These are phyloP conservation scores for Brachionus rubens DNA, from an alignment of 1,140 invertebrate species.

Conservation along the genomic window DNA sequence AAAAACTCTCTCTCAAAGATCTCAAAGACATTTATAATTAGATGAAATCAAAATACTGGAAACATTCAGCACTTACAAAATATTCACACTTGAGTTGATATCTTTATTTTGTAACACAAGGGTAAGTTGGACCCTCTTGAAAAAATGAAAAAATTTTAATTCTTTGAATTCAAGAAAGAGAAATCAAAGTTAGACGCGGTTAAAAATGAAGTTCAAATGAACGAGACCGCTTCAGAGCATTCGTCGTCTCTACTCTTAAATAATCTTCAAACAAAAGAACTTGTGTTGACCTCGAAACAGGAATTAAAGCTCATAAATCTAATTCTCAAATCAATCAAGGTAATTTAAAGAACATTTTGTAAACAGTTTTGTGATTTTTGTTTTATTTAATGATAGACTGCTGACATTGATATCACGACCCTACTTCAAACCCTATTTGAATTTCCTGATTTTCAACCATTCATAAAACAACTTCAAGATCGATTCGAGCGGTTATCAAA, in stretches of 20 bases:
- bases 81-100: slow-evolving; percentile 37
- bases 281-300: background rate
- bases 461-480: slow-evolving; percentile 18
- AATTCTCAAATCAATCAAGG: slow-evolving; percentile 45
- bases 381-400: background rate
- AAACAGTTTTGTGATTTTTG: background rate
- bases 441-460: slow-evolving; percentile 6
- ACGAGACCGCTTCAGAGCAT: background rate
- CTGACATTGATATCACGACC: slow-evolving; percentile 2
- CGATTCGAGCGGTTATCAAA: slow-evolving; percentile 7
- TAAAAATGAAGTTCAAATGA: background rate
- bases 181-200: background rate
- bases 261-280: slow-evolving; percentile 12
- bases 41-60: slow-evolving; percentile 21
- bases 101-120: slow-evolving; percentile 31
- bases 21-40: background rate
- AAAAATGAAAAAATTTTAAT: background rate
- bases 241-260: background rate
- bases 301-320: slow-evolving; percentile 32
- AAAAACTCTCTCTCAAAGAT: background rate
- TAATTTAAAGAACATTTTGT: background rate
- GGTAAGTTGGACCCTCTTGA: background rate
- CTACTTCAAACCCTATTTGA: background rate
- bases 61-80: slow-evolving; percentile 44
- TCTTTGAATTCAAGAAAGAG: background rate